Percentiles rank a stretch among this genome's conserved stretches.
These are phyloP conservation scores for Augochlora pura DNA, from an alignment of 1,140 invertebrate species.

Conservation along the genomic window DNA sequence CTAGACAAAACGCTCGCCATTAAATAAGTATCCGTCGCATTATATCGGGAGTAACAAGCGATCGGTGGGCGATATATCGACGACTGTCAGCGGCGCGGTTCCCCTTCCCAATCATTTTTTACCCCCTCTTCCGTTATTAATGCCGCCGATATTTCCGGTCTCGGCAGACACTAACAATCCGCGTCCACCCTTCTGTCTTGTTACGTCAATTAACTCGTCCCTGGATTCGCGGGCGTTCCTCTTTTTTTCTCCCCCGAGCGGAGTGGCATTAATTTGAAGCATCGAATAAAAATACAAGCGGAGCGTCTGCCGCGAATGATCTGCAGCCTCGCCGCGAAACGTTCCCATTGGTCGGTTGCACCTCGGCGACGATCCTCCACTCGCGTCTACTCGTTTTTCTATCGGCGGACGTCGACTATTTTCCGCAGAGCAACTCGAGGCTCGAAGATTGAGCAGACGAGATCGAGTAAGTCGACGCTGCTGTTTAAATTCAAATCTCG, in stretches of 20 bases:
- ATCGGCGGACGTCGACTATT: too few species aligned
- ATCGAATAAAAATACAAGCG: constrained; percentile 31
- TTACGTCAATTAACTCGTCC: constrained; percentile 43
- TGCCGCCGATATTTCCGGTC: constrained; percentile 29
- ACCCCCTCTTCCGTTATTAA: constrained; percentile 43
- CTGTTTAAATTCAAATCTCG: too few species aligned
- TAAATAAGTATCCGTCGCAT: constrained; percentile 1
- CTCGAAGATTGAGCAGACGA: too few species aligned
- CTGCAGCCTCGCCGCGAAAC: neutral
- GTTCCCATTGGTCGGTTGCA: neutral
- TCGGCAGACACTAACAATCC: constrained; percentile 43
- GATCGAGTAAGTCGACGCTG: too few species aligned
- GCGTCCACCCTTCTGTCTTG: constrained; percentile 40
- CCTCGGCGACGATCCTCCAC: neutral
- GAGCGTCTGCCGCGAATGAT: constrained; percentile 4
- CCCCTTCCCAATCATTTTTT: neutral
- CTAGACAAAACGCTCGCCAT: constrained; percentile 2
- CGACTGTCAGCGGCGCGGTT: neutral
- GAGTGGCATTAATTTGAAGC: constrained; percentile 44
- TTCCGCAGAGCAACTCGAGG: too few species aligned
- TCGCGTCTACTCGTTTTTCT: neutral
- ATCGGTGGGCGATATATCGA: neutral
- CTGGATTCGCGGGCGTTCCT: constrained; percentile 10
- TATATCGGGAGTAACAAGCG: constrained; percentile 10
- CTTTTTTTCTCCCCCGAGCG: constrained; percentile 22